Base-by-base conservation (phyloP, 2,113 vertebrate species). In the Athene cunicularia region DNA sequence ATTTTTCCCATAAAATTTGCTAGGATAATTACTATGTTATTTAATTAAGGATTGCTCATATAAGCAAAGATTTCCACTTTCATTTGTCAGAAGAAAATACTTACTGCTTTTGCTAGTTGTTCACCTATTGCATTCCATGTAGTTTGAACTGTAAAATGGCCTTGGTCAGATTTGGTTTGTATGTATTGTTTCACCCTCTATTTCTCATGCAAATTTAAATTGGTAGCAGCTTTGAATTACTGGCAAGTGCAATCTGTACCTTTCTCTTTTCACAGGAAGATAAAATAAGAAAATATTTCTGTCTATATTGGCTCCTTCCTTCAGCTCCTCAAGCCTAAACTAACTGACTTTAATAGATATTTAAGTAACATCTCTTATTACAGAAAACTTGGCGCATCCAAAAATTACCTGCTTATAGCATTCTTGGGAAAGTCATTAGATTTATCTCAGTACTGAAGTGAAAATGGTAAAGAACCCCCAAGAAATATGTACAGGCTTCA, bases 401-500 rank as follows among this genome's bases (percentile, higher is more conserved):
- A 67, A 86, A 72, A 52, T 85, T 62, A 58, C 35, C 28, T 20
- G 5, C 64, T 93, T 79, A n/a, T 64, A 49, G 5, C n/a, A 72
- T 79, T 96, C 41, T 89, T 11, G 76, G 67, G 50, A 74, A 84
- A 67, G 45, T 72, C 4, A 67, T 72, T 92, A 52, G 37, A 85
- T 93, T 88, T 77, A 70, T 90, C 56, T 96, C 62, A 52, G 49
- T 55, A 60, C 45, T 81, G 39, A 88, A 80, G 58, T 60, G 70
- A 68, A 75, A 80, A 91, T 58, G 17, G 70, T 85, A 50, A 88
- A 93, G 66, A 83, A 75, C 30, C 39, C 62, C 87, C 70, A 74
- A 91, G 92, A 94, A 77, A 96, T 80, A 80, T 22, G 43, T 74
- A 76, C 32, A 92, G 39, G 19, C 33, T 97, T 90, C 80, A 95